phyloP scores from a whole-genome alignment of 2,113 vertebrate genomes.

The Perca fluviatilis region DNA sequence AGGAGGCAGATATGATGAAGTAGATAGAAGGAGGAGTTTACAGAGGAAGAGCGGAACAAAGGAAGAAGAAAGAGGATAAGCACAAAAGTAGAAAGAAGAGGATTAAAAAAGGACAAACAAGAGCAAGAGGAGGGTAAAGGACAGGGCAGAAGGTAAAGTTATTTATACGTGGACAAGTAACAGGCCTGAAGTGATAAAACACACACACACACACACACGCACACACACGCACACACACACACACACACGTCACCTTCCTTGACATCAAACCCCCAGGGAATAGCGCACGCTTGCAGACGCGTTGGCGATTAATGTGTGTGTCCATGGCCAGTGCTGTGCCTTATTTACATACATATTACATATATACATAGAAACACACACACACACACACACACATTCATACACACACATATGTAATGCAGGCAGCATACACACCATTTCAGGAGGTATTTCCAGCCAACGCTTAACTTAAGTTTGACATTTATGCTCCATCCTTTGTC shows the following conservation, averaged over 20 bases:
- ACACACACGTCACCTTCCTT: slow-evolving; percentile 28
- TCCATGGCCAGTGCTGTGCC: slow-evolving; percentile 47
- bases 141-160: slow-evolving; percentile 48
- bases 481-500: slow-evolving; percentile 47
- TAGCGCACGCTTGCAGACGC: slow-evolving; percentile 19
- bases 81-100: not conserved
- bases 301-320: slow-evolving; percentile 63
- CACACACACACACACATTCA: slow-evolving; percentile 6
- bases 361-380: slow-evolving; percentile 39
- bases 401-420: not conserved
- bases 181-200: not conserved
- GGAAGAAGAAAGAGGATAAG: slow-evolving; percentile 1
- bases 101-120: not conserved
- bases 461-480: slow-evolving; percentile 57
- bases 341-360: slow-evolving; percentile 84
- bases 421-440: slow-evolving; percentile 18
- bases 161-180: slow-evolving; percentile 51
- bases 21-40: not conserved
- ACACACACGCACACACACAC: slow-evolving; percentile 41
- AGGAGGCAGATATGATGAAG: not conserved
- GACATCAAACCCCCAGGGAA: slow-evolving; percentile 63
- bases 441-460: slow-evolving; percentile 35
- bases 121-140: not conserved
- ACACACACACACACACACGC: slow-evolving; percentile 17
- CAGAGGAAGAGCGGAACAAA: not conserved